Conservation (phyloP, 1,140 invertebrate genomes). For the Caenorhabditis tropicalis region DNA sequence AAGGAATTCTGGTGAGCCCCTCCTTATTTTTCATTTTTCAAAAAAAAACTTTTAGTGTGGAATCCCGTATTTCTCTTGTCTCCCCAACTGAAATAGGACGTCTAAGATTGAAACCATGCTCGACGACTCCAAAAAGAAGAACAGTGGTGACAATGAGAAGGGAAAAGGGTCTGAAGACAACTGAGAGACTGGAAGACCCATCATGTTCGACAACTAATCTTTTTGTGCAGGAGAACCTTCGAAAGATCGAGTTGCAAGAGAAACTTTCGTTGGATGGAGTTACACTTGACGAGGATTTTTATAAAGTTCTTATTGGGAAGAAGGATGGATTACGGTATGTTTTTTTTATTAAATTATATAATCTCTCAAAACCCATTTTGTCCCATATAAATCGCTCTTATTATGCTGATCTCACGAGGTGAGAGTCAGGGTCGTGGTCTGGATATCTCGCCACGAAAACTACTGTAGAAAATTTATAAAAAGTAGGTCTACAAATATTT, state of each 20-base stretch:
- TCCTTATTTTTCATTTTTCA: neutral
- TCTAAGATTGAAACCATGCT: neutral
- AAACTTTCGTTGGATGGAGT: constrained; percentile 41
- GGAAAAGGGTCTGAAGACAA: neutral
- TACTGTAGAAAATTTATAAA: too few relatives aligned
- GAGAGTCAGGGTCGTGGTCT: too few relatives aligned
- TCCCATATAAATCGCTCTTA: too few relatives aligned
- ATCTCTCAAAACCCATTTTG: too few relatives aligned
- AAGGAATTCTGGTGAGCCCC: constrained; percentile 15
- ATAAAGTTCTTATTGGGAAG: constrained; percentile 33
- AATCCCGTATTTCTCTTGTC: neutral
- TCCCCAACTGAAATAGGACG: neutral
- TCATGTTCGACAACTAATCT: neutral
- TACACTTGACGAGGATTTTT: neutral
- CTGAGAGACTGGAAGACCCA: constrained; percentile 4
- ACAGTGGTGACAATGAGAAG: constrained; percentile 11
- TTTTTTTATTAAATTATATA: neutral
- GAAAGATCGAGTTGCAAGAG: constrained; percentile 16
- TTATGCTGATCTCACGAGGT: too few relatives aligned
- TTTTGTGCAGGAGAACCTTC: constrained; percentile 12
- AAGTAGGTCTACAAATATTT: too few relatives aligned
- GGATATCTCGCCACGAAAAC: too few relatives aligned
- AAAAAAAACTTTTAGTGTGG: neutral
- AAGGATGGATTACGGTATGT: constrained; percentile 32
- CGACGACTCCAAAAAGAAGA: neutral